Percentiles rank a stretch among this genome's conserved stretches.
Conservation (phyloP, 1,140 invertebrate genomes). For the Microplitis mediator region DNA sequence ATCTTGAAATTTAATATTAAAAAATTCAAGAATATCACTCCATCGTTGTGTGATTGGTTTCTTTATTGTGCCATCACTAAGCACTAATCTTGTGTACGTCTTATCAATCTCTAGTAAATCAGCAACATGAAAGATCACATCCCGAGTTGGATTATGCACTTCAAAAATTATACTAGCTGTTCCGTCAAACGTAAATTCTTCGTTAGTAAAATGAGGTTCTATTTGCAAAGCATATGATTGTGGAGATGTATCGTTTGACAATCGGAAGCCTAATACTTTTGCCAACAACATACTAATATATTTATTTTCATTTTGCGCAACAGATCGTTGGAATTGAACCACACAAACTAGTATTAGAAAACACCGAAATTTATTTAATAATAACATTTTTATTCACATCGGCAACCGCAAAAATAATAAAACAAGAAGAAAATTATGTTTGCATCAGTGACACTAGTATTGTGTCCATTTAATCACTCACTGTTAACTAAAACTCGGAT, state of each 20-base stretch:
- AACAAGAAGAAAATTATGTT: neutral
- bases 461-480: neutral
- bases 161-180: constrained; percentile 30
- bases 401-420: neutral
- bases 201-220: constrained; percentile 32
- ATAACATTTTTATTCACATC: too few species aligned
- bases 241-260: constrained; percentile 29
- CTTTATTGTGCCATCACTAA: neutral
- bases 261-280: constrained; percentile 18
- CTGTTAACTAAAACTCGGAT: neutral
- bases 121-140: constrained; percentile 32
- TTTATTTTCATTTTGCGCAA: neutral
- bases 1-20: neutral
- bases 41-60: constrained; percentile 1
- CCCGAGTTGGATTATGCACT: constrained; percentile 24
- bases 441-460: neutral
- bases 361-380: too few species aligned
- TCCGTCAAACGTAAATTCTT: constrained; percentile 40
- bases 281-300: neutral
- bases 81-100: neutral
- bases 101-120: neutral
- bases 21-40: constrained; percentile 6
- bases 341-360: neutral
- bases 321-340: neutral
- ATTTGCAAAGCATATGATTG: constrained; percentile 33